Conservation (phyloP, 2,888 invertebrate species). For the Creontiades dilutus region DNA sequence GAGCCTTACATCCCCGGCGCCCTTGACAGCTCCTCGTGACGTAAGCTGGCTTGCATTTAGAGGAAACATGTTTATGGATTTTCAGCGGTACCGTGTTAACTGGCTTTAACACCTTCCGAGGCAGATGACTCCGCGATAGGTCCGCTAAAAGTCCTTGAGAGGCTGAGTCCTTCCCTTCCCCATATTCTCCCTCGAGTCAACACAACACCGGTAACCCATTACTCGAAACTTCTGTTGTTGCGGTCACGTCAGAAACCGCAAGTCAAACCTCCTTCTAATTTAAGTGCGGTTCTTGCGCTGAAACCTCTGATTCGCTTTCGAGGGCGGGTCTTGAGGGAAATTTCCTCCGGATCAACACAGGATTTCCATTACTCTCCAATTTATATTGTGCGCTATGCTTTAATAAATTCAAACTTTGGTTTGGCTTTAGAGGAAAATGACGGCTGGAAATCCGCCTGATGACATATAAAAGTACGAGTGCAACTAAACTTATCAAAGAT, state of each 20-base stretch:
- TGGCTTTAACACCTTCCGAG: constrained; percentile 25
- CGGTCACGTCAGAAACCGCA: constrained; percentile 37
- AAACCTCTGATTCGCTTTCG: background rate
- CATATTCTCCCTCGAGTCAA: background rate
- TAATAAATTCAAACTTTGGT: no score
- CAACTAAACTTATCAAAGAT: no score
- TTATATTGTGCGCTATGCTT: background rate
- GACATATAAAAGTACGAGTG: no score
- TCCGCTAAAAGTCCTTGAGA: constrained; percentile 1
- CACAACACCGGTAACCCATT: constrained; percentile 39
- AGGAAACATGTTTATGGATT: constrained; percentile 36
- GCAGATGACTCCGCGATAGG: constrained; percentile 15
- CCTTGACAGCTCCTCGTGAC: constrained; percentile 34
- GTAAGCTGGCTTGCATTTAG: constrained; percentile 28
- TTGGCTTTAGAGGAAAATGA: no score
- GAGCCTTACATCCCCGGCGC: background rate
- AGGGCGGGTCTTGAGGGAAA: constrained; percentile 14
- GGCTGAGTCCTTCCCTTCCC: background rate
- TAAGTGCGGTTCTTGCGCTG: background rate
- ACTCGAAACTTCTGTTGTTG: constrained; percentile 1
- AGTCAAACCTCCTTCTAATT: constrained; percentile 29
- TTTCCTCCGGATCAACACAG: background rate
- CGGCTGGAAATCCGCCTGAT: no score
- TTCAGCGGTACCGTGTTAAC: constrained; percentile 39
- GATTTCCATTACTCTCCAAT: background rate